These are phyloP conservation scores for Emys orbicularis DNA, from an alignment of 2,797 vertebrate genomes.

Conservation along the genomic window DNA sequence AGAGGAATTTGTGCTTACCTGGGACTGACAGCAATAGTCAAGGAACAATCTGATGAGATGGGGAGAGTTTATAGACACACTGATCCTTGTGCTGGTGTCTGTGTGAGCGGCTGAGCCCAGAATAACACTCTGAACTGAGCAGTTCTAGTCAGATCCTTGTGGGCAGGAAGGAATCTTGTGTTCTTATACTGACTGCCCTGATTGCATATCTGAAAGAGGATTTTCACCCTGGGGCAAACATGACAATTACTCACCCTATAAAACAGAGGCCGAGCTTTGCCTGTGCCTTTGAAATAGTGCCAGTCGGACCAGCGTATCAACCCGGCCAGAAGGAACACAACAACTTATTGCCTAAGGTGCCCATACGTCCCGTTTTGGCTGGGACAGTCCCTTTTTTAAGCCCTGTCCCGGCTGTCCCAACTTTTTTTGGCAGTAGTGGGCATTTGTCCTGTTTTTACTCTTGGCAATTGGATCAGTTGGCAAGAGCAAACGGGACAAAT, in stretches of 20 bases:
- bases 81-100: neutral
- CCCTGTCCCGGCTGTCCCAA: too few species aligned
- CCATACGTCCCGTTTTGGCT: too few species aligned
- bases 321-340: neutral
- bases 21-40: slow-evolving; percentile 81
- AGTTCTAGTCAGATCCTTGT: neutral
- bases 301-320: neutral
- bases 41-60: slow-evolving; percentile 55
- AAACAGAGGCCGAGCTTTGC: neutral
- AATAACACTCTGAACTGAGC: neutral
- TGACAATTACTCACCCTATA: neutral
- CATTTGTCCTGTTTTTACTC: too few species aligned
- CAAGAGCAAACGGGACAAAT: too few species aligned
- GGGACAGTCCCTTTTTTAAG: too few species aligned
- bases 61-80: neutral
- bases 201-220: neutral
- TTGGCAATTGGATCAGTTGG: too few species aligned
- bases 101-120: neutral
- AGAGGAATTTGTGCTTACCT: slow-evolving; percentile 77
- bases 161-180: neutral
- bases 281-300: neutral
- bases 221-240: neutral
- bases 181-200: neutral
- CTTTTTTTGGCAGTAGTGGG: too few species aligned
- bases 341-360: too few species aligned